Percentiles rank a stretch among this genome's conserved stretches.
phyloP scores from a whole-genome alignment of 1,140 invertebrate genomes.

The Saccostrea glomerata region DNA sequence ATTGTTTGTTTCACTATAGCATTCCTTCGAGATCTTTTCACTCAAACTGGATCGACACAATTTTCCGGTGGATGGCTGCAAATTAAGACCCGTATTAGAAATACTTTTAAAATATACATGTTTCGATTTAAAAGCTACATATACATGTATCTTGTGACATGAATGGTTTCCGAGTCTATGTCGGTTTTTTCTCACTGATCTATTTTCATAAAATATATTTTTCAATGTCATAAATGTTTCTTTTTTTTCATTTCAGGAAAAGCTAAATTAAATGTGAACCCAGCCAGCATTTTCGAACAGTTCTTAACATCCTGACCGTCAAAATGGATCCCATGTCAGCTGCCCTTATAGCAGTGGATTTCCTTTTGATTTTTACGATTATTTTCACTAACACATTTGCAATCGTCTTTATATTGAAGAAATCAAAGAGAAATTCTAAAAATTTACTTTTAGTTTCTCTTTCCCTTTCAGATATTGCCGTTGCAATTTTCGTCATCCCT shows the following conservation, averaged over 20 bases:
- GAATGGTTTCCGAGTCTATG: too few species aligned
- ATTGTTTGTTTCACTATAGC: too few species aligned
- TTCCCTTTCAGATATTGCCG: constrained; percentile 45
- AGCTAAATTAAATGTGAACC: neutral
- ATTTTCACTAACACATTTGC: neutral
- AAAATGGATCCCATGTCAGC: neutral
- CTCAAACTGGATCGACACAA: too few species aligned
- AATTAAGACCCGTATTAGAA: too few species aligned
- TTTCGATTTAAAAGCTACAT: too few species aligned
- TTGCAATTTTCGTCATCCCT: constrained; percentile 51
- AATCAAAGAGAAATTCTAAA: constrained; percentile 44
- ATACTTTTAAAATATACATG: too few species aligned
- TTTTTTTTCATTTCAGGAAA: neutral
- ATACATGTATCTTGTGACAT: too few species aligned
- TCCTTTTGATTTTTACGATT: neutral
- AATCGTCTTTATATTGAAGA: constrained; percentile 18
- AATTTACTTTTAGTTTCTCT: constrained; percentile 46
- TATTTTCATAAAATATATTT: neutral
- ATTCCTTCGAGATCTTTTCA: too few species aligned
- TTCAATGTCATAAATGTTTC: neutral
- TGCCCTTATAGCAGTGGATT: neutral
- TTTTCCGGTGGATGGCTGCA: too few species aligned
- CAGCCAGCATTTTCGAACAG: neutral
- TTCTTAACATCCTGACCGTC: too few species aligned
- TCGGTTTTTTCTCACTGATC: too few species aligned